Base-by-base conservation (phyloP, 2,888 invertebrate genomes). In the Flexamia atlantica region DNA sequence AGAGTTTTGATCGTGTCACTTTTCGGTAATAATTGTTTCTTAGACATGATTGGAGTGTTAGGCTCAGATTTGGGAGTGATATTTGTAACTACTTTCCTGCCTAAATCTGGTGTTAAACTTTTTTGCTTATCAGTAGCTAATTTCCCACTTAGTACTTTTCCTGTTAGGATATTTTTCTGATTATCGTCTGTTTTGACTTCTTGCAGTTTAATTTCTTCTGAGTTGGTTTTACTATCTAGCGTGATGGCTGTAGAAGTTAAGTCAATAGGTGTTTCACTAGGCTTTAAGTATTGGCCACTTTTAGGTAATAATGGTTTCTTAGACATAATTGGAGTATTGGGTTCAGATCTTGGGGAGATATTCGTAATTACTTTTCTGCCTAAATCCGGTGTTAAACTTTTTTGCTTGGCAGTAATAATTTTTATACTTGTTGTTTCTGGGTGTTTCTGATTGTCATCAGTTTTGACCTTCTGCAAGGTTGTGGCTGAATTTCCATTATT, bases 21-120 rank as follows among this genome's bases (percentile, higher is more conserved):
- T 30, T 14, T 30, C 7, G 70, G 9, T 12, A 36, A 40, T 20
- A 70, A 70, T 40, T 36, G 70, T 40, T 70, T 70, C 36, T 70
- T 70, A 2, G 40, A 2, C 70, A 70, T 20, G 10, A n/a, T 40
- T 36, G 70, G 70, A 70, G 70, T 70, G 40, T 30, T 23, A 9
- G 70, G 70, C 20, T 70, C 70, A 20, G 70, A 70, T 70, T 70
- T 70, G 7, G 70, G 70, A 36, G 70, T 30, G 10, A 40, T n/a
- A 40, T 70, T 70, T 23, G 17, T 23, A 4, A 14, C 4, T 0
- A 9, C 4, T 40, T 70, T 70, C 20, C 70, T 70, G 2, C 70
- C 40, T 40, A 70, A 36, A 36, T 70, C 70, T n/a, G 70, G 70
- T 1, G 70, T 70, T 40, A 36, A n/a, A n/a, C 32, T 36, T 40